Conservation (phyloP, 2,113 vertebrate species). For the Phrynosoma blainvillii region DNA sequence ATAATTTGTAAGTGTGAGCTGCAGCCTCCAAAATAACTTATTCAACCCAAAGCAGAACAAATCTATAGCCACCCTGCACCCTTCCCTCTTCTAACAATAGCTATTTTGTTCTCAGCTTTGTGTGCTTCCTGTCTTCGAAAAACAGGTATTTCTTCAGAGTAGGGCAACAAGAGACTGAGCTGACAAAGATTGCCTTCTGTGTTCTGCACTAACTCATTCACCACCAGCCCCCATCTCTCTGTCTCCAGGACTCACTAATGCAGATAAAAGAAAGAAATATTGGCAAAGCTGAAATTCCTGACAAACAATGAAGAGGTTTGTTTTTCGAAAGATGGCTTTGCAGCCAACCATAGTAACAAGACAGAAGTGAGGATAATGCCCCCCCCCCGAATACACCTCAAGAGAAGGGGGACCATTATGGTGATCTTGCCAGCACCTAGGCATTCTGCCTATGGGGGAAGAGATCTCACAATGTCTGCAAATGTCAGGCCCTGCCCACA, state of each 20-base stretch:
- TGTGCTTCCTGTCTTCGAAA: constrained; percentile 49
- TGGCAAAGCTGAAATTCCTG: neutral
- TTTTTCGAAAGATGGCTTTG: neutral
- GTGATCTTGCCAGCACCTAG: no score
- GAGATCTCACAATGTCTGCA: no score
- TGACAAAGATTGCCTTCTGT: constrained; percentile 38
- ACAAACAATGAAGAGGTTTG: neutral
- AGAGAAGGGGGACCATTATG: no score
- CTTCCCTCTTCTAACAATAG: constrained; percentile 15
- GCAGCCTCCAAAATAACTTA: neutral
- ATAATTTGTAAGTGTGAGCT: neutral
- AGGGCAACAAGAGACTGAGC: constrained; percentile 29
- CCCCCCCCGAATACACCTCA: no score
- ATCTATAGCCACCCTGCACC: neutral
- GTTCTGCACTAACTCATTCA: neutral
- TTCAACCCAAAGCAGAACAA: neutral
- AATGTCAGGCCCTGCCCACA: no score
- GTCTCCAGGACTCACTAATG: neutral
- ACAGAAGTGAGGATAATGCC: neutral
- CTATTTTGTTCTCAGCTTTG: constrained; percentile 42
- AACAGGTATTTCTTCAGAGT: constrained; percentile 67
- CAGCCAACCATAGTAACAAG: neutral
- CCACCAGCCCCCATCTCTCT: no score
- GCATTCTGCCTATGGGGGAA: no score
- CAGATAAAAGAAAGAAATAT: neutral